phyloP scores from a whole-genome alignment of 1,140 invertebrate genomes.

The Tachypleus tridentatus region DNA sequence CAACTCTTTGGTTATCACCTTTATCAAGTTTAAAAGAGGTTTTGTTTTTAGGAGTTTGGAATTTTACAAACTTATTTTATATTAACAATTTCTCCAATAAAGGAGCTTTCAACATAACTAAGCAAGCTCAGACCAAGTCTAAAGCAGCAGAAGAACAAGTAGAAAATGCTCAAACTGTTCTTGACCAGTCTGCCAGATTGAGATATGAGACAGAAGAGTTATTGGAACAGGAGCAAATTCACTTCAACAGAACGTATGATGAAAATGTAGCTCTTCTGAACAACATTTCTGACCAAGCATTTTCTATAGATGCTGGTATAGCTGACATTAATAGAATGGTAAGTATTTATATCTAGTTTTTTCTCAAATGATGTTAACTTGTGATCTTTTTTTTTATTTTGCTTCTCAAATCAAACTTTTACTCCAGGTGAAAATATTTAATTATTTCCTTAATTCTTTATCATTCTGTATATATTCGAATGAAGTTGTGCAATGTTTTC shows the following conservation, averaged over 20 bases:
- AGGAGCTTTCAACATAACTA: constrained; percentile 76
- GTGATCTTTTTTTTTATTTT: too few species aligned
- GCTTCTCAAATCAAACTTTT: too few species aligned
- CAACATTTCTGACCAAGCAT: constrained; percentile 50
- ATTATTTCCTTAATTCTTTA: too few species aligned
- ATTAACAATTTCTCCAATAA: too few species aligned
- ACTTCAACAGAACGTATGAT: constrained; percentile 56
- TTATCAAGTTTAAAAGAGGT: too few species aligned
- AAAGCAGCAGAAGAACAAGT: constrained; percentile 45
- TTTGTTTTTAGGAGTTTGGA: too few species aligned
- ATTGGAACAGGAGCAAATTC: constrained; percentile 52
- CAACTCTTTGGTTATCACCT: too few species aligned
- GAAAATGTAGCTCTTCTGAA: constrained; percentile 47
- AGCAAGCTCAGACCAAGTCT: constrained; percentile 56
- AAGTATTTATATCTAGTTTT: constrained; percentile 10
- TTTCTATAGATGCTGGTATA: constrained; percentile 52
- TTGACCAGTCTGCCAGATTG: constrained; percentile 65
- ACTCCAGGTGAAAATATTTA: too few species aligned
- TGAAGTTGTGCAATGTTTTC: too few species aligned
- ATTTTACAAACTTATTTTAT: too few species aligned
- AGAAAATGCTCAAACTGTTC: constrained; percentile 32
- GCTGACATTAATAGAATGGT: constrained; percentile 67
- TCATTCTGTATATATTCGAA: too few species aligned
- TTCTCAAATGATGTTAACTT: too few species aligned
- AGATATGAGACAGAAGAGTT: constrained; percentile 68